A percentile compares a stretch with the other conserved stretches of the same genome.
phyloP scores from a whole-genome alignment of 1,140 invertebrate species.

The Trialeurodes vaporariorum region DNA sequence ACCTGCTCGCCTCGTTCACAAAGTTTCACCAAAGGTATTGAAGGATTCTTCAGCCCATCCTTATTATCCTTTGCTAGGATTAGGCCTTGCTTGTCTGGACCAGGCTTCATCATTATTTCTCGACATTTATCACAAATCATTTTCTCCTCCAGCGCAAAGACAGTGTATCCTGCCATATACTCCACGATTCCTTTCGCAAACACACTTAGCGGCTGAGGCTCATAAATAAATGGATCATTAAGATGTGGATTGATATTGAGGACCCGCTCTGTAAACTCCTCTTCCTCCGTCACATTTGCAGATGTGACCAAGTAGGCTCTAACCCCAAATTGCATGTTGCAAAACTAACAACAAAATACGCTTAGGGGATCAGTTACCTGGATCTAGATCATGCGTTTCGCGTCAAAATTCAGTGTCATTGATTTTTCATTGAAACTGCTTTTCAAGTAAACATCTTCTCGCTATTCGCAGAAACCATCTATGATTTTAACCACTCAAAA shows the following conservation, averaged over 20 bases:
- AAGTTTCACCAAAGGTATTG: background rate
- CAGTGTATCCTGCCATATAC: background rate
- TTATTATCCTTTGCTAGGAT: background rate
- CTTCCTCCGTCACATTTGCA: background rate
- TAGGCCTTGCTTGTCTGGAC: background rate
- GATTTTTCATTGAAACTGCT: too few relatives aligned
- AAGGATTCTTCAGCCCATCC: too few relatives aligned
- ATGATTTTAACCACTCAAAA: too few relatives aligned
- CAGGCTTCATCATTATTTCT: background rate
- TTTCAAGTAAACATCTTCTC: too few relatives aligned
- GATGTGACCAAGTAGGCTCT: too few relatives aligned
- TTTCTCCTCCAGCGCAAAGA: background rate
- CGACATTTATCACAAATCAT: background rate
- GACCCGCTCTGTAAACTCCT: background rate
- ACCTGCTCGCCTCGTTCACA: background rate
- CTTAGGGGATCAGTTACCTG: too few relatives aligned
- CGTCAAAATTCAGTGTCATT: too few relatives aligned
- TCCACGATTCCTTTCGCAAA: background rate
- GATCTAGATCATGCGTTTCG: too few relatives aligned
- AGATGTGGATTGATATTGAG: background rate
- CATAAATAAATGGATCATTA: background rate
- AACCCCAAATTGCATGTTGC: too few relatives aligned
- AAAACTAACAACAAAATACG: too few relatives aligned
- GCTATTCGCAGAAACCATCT: too few relatives aligned
- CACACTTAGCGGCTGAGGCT: background rate